Conservation (phyloP, 2,797 vertebrate species). For the Distichodus sexfasciatus region DNA sequence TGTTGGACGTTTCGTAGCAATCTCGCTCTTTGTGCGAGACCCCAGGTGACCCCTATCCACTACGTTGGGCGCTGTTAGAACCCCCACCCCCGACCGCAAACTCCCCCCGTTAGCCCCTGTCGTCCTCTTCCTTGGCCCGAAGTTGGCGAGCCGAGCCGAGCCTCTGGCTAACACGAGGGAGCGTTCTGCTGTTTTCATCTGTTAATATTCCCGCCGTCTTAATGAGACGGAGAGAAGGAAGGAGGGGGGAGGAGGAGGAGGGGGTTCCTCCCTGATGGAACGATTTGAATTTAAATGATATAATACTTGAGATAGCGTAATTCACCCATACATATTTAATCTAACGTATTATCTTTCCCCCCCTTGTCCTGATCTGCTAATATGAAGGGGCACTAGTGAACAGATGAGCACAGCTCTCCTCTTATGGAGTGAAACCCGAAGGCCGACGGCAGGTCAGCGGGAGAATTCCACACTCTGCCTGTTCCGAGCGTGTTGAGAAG, state of each 20-base stretch:
- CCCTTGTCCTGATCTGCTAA: constrained; percentile 59
- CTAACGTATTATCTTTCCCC: constrained; percentile 75
- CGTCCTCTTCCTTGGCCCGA: constrained; percentile 11
- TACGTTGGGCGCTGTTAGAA: constrained; percentile 1
- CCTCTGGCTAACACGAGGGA: constrained; percentile 57
- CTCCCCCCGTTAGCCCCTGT: too few species aligned
- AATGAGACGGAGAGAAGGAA: constrained; percentile 62
- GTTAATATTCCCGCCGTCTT: constrained; percentile 74
- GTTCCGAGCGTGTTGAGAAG: too few species aligned
- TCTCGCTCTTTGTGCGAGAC: constrained; percentile 3
- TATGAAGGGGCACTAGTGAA: constrained; percentile 61
- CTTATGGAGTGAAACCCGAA: background rate
- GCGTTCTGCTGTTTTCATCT: constrained; percentile 70
- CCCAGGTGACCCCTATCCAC: background rate
- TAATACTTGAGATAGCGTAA: constrained; percentile 78
- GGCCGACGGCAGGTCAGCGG: background rate
- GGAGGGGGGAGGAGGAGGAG: background rate
- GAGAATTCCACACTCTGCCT: background rate
- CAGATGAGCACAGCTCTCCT: constrained; percentile 46
- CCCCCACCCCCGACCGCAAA: too few species aligned
- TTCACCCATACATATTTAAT: constrained; percentile 84
- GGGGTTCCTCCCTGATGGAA: constrained; percentile 62
- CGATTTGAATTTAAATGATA: constrained; percentile 82
- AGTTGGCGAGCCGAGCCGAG: constrained; percentile 58
- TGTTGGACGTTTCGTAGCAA: too few species aligned